A percentile compares a stretch with the other conserved stretches of the same genome.
phyloP scores from a whole-genome alignment of 2,113 vertebrate genomes.

The Phocoena sinus region DNA sequence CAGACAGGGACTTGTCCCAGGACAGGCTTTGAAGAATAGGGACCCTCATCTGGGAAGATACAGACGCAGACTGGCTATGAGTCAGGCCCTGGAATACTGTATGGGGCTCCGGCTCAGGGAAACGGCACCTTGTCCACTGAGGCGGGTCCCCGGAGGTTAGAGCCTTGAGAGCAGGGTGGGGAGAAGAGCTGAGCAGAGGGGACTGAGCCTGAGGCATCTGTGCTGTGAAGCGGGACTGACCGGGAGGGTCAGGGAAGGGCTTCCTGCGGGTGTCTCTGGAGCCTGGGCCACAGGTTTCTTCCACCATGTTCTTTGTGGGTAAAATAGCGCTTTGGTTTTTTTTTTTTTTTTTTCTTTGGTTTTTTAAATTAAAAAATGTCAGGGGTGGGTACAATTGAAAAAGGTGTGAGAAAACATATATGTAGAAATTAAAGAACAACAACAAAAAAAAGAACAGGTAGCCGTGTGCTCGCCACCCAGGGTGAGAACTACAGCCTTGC shows the following conservation, averaged over 20 bases:
- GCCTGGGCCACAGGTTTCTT: neutral
- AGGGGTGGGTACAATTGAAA: neutral
- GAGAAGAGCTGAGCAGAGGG: too few relatives aligned
- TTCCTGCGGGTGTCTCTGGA: too few relatives aligned
- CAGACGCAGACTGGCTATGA: neutral
- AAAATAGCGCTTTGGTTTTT: neutral
- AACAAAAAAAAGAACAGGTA: neutral
- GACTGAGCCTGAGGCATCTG: fast-evolving
- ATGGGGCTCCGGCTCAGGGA: neutral
- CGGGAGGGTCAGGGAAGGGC: neutral
- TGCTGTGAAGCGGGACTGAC: neutral
- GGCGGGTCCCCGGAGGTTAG: fast-evolving
- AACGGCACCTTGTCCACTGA: fast-evolving
- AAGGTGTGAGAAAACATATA: neutral
- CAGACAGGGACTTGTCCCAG: neutral
- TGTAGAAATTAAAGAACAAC: neutral
- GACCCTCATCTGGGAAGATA: neutral
- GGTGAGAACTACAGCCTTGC: neutral
- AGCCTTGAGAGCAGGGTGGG: too few relatives aligned
- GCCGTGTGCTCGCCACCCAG: fast-evolving
- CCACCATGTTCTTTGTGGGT: neutral
- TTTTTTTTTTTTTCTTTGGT: neutral
- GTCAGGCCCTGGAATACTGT: neutral
- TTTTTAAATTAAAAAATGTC: neutral
- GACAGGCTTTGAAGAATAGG: neutral